Percentiles rank a stretch among this genome's conserved stretches.
These are phyloP conservation scores for Corella eumyota DNA, from an alignment of 23 tunicate genomes.

Conservation along the genomic window DNA sequence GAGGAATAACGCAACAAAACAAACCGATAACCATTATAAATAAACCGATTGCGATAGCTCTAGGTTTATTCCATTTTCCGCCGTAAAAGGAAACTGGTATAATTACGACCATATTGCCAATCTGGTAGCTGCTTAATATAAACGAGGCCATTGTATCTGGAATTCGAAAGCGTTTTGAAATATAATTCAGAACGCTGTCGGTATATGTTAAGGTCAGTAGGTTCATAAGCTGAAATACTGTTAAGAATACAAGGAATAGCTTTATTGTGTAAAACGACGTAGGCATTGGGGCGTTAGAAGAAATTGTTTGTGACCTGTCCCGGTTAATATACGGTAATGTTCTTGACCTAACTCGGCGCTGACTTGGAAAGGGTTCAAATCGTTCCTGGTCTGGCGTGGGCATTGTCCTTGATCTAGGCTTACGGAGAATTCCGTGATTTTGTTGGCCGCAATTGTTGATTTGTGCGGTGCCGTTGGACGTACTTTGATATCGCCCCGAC, in stretches of 20 bases:
- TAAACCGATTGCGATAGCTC: slow-evolving; percentile 67
- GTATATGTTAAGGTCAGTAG: slow-evolving; percentile 69
- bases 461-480: too few relatives aligned
- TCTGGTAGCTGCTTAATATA: slow-evolving; percentile 73
- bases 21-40: slow-evolving; percentile 66
- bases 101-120: slow-evolving; percentile 65
- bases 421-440: too few relatives aligned
- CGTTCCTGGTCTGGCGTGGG: too few relatives aligned
- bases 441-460: too few relatives aligned
- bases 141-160: slow-evolving; percentile 95
- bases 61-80: slow-evolving; percentile 50
- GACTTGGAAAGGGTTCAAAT: too few relatives aligned
- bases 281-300: slow-evolving; percentile 70
- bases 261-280: slow-evolving; percentile 73
- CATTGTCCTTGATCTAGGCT: too few relatives aligned
- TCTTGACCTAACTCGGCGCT: too few relatives aligned
- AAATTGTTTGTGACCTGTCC: slow-evolving; percentile 31
- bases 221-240: slow-evolving; percentile 70
- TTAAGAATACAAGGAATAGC: slow-evolving; percentile 56
- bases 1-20: slow-evolving; percentile 70
- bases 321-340: slow-evolving; percentile 2
- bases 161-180: slow-evolving; percentile 63
- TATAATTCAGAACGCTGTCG: slow-evolving; percentile 81
- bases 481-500: too few relatives aligned
- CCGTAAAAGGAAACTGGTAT: slow-evolving; percentile 85